Conservation (phyloP, 2,888 invertebrate genomes). For the Drosophila yooni region DNA sequence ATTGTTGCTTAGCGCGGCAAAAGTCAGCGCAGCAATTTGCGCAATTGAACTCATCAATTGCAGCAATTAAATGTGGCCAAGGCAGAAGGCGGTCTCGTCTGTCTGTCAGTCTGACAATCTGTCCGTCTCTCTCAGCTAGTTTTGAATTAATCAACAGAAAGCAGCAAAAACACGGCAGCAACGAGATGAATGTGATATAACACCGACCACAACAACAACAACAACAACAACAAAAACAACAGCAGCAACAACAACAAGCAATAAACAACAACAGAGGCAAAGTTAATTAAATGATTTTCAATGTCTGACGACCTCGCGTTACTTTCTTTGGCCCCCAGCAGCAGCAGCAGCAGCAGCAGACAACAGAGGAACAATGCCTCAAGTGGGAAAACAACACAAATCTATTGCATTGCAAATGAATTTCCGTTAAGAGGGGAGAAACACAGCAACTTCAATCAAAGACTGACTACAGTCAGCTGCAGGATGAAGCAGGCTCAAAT, state of each 20-base stretch:
- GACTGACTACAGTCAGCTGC: conserved; percentile 11
- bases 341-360: neutral
- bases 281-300: conserved; percentile 80
- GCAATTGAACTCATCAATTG: conserved; percentile 81
- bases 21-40: conserved; percentile 74
- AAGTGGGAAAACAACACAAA: conserved; percentile 40
- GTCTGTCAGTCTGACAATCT: neutral
- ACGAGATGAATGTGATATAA: conserved; percentile 53
- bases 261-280: conserved; percentile 20
- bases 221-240: conserved; percentile 8
- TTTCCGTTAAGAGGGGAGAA: conserved; percentile 40
- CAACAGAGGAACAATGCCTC: conserved; percentile 31
- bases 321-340: conserved; percentile 62
- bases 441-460: neutral
- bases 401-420: conserved; percentile 52
- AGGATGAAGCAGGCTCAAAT: conserved; percentile 43
- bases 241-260: conserved; percentile 1
- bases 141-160: conserved; percentile 67
- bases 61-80: conserved; percentile 76
- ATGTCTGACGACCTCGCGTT: conserved; percentile 61
- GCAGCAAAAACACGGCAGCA: conserved; percentile 38
- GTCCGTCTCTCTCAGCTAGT: conserved; percentile 39
- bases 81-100: conserved; percentile 36
- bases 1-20: conserved; percentile 24
- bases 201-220: conserved; percentile 19